Evolutionary conservation across 2,888 invertebrate genomes (phyloP).

Genomic region (Acrocyrtus sp.): DNA sequence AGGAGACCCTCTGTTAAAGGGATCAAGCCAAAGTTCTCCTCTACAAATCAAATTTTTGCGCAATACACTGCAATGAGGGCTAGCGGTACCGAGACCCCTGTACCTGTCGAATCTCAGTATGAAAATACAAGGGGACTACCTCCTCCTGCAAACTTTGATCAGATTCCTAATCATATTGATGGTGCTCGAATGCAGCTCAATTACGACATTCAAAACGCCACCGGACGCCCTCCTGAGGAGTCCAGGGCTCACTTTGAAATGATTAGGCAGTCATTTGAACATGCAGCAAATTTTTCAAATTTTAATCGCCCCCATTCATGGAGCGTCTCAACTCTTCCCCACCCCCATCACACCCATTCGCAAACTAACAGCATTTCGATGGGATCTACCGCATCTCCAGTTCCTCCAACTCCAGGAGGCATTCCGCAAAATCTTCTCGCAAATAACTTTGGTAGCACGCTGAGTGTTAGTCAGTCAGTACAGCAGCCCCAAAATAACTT

Average conservation of each 20-base stretch:
- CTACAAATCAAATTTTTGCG: constrained; percentile 69
- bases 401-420: constrained; percentile 23
- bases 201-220: constrained; percentile 37
- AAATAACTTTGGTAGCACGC: constrained; percentile 54
- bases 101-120: constrained; percentile 59
- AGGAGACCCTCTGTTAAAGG: constrained; percentile 89
- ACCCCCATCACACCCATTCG: constrained; percentile 53
- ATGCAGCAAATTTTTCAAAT: constrained; percentile 59
- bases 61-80: constrained; percentile 60
- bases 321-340: constrained; percentile 59
- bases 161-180: constrained; percentile 45
- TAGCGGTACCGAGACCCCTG: constrained; percentile 54
- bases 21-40: constrained; percentile 86
- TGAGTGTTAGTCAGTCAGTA: constrained; percentile 49
- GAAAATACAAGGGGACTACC: constrained; percentile 57
- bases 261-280: constrained; percentile 63
- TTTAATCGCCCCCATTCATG: constrained; percentile 63
- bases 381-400: constrained; percentile 44
- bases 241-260: constrained; percentile 59
- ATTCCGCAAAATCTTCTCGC: constrained; percentile 29
- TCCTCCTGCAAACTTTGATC: constrained; percentile 46
- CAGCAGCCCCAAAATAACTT: constrained; percentile 56
- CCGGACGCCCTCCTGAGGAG: constrained; percentile 35
- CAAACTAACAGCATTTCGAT: constrained; percentile 56
- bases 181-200: constrained; percentile 48